phyloP scores from a whole-genome alignment of 2,888 invertebrate genomes.

The Oscheius sp. region DNA sequence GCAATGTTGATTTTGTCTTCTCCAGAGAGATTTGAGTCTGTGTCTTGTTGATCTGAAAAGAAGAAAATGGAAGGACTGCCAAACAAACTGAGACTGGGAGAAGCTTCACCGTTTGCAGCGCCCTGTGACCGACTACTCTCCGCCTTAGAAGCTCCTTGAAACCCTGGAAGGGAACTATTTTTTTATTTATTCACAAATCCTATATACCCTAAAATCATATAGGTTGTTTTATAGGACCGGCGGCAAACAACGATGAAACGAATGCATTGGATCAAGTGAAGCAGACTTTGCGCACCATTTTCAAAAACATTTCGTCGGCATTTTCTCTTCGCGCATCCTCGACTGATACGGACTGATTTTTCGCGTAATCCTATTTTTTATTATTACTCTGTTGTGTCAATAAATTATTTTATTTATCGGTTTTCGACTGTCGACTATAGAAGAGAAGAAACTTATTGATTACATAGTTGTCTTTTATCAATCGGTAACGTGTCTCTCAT shows the following conservation, averaged over 20 bases:
- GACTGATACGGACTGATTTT: conserved; percentile 25
- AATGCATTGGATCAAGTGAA: conserved; percentile 31
- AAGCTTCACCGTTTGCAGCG: no score
- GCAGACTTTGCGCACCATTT: conserved; percentile 21
- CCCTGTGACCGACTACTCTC: no score
- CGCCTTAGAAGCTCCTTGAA: no score
- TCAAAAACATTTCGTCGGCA: not conserved
- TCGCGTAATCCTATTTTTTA: no score
- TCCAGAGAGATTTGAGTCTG: no score
- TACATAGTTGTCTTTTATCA: not conserved
- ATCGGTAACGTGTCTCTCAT: not conserved
- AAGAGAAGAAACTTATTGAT: not conserved
- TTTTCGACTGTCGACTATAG: not conserved
- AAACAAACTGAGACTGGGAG: no score
- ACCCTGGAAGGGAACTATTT: no score
- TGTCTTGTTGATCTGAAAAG: no score
- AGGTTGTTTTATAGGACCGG: conserved; percentile 33
- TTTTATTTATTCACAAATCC: no score
- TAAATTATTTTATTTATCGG: not conserved
- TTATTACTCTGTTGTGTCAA: not conserved
- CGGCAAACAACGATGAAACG: conserved; percentile 27
- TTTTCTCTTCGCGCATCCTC: conserved; percentile 16
- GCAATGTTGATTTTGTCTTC: no score
- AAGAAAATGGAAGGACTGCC: no score
- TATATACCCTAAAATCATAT: no score